Evolutionary conservation across 2,888 invertebrate genomes (phyloP), one percentile per base, ranked within the genome.

Genomic region (Caenorhabditis sinica): DNA sequence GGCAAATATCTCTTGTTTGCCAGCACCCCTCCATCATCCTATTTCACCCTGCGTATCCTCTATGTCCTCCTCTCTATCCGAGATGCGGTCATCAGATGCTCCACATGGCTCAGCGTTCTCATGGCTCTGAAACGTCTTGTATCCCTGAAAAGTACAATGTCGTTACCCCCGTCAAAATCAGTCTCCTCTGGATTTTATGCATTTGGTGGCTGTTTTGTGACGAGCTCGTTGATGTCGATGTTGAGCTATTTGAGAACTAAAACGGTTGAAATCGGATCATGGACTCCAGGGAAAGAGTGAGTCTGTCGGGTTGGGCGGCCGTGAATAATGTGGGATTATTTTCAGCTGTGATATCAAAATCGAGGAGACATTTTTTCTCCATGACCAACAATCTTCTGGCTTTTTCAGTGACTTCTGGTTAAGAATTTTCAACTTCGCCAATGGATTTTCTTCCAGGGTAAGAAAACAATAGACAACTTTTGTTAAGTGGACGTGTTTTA

Each of bases 21-120:
- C 20, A 53, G 63, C 23, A 63, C 63, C 1, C 40, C 63, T 43
- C 63, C 63, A 33, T 9, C 33, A 6, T 8, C 63, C n/a, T 23
- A 30, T 23, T 11, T n/a, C 9, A 20, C 36, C n/a, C 17, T 40
- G 5, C 15, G n/a, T 1, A 1, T 2, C 33, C 8, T 36, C 20
- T 23, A 20, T 4, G 20, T 63, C 2, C 8, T 40, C 13, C 17
- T 40, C 0, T 3, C 36, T 8, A 3, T 63, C 40, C 63, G 63
- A 8, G 63, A 63, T n/a, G 11, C 3, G 23, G 36, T 40, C 23
- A 63, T 63, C 17, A 40, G 63, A 43, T 63, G 63, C 33, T 63
- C 63, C 63, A 63, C 63, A 23, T 63, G 63, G 63, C 63, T 63
- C 40, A 40, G 40, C n/a, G 33, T 63, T 13, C 4, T 40, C 1